phyloP scores from a whole-genome alignment of 2,113 vertebrate genomes.

The Tyto alba region DNA sequence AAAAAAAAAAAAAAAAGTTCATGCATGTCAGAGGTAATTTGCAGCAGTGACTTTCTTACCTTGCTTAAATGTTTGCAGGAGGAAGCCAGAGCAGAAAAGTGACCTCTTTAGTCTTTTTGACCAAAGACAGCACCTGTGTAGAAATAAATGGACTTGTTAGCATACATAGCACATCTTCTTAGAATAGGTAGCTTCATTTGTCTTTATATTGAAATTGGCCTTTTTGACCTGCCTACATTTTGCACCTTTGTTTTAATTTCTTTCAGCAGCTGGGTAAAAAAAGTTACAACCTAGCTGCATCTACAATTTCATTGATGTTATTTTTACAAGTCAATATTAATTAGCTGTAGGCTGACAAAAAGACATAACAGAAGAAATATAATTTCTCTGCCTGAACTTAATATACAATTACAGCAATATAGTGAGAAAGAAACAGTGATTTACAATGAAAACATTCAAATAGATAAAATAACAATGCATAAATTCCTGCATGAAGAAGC shows the following conservation, averaged over 20 bases:
- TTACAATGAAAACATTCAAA: neutral
- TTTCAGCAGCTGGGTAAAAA: neutral
- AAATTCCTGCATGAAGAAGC: neutral
- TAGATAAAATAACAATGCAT: neutral
- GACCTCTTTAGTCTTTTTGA: neutral
- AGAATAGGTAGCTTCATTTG: neutral
- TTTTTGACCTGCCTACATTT: neutral
- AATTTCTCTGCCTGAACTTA: neutral
- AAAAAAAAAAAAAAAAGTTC: neutral
- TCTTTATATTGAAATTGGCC: neutral
- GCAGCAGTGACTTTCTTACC: neutral
- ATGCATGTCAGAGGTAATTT: neutral
- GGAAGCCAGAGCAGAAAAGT: neutral
- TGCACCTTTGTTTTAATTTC: neutral
- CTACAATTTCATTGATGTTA: neutral
- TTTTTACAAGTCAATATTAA: neutral
- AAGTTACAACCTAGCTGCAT: neutral
- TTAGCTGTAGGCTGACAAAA: neutral
- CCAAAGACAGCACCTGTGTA: neutral
- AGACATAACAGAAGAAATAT: neutral
- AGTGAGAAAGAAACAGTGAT: neutral
- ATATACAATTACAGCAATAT: neutral
- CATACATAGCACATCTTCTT: neutral
- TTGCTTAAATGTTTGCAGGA: neutral
- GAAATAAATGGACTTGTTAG: neutral